phyloP scores from a whole-genome alignment of 1,140 invertebrate species.

The Phocides pigmalion region DNA sequence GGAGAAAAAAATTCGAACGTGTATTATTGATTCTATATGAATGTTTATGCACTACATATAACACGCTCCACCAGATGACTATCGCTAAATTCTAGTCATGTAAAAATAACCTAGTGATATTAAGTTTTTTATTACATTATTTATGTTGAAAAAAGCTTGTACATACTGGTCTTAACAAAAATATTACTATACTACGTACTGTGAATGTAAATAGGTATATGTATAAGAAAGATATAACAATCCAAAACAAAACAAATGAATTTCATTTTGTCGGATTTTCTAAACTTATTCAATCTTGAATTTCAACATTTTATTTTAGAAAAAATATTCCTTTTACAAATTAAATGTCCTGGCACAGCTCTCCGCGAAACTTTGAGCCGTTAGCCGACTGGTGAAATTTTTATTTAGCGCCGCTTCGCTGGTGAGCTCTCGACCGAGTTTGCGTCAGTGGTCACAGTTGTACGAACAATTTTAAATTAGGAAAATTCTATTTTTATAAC shows the following conservation, averaged over 20 bases:
- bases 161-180: no score
- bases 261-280: not conserved
- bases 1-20: no score
- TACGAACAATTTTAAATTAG: constrained; percentile 43
- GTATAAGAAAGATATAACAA: no score
- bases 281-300: not conserved
- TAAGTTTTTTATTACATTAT: no score
- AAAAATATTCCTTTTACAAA: constrained; percentile 9
- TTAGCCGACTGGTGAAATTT: constrained; percentile 47
- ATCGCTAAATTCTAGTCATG: no score
- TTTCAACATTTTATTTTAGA: not conserved
- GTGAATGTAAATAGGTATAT: no score
- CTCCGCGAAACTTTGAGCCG: constrained; percentile 40
- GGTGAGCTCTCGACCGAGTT: constrained; percentile 37
- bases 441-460: constrained; percentile 26
- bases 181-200: no score
- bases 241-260: not conserved
- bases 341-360: constrained; percentile 29
- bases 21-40: no score
- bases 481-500: constrained; percentile 23
- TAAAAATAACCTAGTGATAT: no score
- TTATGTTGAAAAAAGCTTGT: no score
- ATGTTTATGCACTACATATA: no score
- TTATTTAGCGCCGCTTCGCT: constrained; percentile 44
- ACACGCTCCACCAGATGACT: no score